These are phyloP conservation scores for Manis pentadactyla DNA, from an alignment of 2,797 vertebrate species.

Conservation along the genomic window DNA sequence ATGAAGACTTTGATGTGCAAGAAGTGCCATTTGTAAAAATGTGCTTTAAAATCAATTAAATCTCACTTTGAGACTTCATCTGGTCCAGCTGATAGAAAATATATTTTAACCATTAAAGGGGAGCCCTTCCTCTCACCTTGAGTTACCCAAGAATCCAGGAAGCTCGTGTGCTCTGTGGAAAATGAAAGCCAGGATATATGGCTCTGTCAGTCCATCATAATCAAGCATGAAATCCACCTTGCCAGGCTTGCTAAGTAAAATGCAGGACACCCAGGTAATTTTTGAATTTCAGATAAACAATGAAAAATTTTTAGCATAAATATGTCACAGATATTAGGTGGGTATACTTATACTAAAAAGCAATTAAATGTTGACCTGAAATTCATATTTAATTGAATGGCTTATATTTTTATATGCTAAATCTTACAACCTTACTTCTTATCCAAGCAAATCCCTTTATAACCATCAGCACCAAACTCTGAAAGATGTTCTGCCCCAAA, in stretches of 20 bases:
- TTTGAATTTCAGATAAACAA: conserved; percentile 14
- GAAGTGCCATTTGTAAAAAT: not conserved
- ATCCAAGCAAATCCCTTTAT: not conserved
- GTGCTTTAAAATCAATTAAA: not conserved
- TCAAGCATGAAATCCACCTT: not conserved
- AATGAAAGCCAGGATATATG: not conserved
- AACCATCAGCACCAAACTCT: not conserved
- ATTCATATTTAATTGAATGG: not conserved
- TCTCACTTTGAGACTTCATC: not conserved
- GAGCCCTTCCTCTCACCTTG: not conserved
- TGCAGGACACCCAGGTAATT: not conserved
- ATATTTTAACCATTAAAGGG: not conserved
- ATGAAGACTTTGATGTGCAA: not conserved
- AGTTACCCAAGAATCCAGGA: not conserved
- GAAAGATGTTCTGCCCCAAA: not conserved
- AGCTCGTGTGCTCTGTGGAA: not conserved
- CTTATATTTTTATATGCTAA: conserved; percentile 25
- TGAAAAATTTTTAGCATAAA: not conserved
- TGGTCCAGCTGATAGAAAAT: not conserved
- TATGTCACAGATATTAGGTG: not conserved
- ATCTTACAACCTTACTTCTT: not conserved
- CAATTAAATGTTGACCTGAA: not conserved
- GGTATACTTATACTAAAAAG: not conserved
- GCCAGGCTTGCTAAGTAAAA: not conserved
- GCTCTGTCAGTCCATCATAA: not conserved